Conservation (phyloP, 2,113 vertebrate species). For the Aegotheles bennettii region DNA sequence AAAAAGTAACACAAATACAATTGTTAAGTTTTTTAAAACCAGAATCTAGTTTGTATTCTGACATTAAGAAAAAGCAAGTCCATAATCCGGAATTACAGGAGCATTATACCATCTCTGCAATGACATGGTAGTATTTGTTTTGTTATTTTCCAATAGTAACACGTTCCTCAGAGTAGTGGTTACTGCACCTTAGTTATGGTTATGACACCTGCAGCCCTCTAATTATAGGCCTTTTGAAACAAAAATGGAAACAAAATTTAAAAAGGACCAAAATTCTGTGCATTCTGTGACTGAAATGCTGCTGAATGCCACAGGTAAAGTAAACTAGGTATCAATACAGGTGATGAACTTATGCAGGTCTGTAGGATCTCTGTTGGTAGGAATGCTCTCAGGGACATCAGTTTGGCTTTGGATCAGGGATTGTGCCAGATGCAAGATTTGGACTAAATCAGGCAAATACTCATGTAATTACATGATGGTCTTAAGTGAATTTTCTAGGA, state of each 20-base stretch:
- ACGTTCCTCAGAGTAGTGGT: background rate
- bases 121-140: background rate
- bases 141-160: background rate
- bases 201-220: background rate
- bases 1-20: constrained; percentile 5
- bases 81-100: background rate
- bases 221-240: background rate
- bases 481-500: background rate
- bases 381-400: background rate
- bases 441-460: background rate
- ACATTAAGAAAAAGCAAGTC: constrained; percentile 5
- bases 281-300: background rate
- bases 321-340: background rate
- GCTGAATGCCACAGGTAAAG: background rate
- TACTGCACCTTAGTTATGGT: background rate
- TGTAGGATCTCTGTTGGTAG: background rate
- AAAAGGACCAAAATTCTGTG: background rate
- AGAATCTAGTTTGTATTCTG: constrained; percentile 18
- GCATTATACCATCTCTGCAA: background rate
- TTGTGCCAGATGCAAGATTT: background rate
- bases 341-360: background rate
- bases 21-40: constrained; percentile 18
- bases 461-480: background rate
- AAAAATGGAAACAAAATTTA: background rate
- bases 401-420: background rate